These are phyloP conservation scores for Bibio marci DNA, from an alignment of 2,888 invertebrate genomes.

Conservation along the genomic window DNA sequence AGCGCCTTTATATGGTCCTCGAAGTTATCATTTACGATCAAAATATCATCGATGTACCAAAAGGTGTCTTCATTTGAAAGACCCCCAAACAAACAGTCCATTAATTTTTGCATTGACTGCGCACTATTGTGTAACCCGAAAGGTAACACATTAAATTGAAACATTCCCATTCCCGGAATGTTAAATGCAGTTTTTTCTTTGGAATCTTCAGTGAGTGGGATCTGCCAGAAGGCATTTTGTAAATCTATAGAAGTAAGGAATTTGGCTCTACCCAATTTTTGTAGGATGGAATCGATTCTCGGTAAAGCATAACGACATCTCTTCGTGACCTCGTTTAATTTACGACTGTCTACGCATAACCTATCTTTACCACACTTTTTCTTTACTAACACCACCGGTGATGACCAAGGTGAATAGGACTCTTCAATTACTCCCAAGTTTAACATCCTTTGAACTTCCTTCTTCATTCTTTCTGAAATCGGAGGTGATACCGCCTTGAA, in stretches of 20 bases:
- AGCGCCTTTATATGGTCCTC: too few relatives aligned
- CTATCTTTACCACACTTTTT: neutral
- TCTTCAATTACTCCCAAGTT: neutral
- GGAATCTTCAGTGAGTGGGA: conserved; percentile 7
- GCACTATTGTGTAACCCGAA: neutral
- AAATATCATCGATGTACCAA: neutral
- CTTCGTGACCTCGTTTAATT: conserved; percentile 12
- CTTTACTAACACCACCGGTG: neutral
- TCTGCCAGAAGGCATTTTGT: conserved; percentile 8
- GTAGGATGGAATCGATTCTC: conserved; percentile 12
- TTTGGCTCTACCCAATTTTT: conserved; percentile 11
- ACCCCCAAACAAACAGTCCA: too few relatives aligned
- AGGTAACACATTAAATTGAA: neutral
- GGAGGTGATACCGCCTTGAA: neutral
- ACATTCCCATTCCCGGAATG: conserved; percentile 7
- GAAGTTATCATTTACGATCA: neutral
- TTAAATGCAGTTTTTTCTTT: conserved; percentile 11
- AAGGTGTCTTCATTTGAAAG: neutral
- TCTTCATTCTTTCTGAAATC: neutral
- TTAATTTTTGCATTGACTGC: neutral
- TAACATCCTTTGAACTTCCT: neutral
- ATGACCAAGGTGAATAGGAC: neutral
- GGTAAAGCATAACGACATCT: conserved; percentile 14
- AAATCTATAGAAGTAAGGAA: conserved; percentile 14
- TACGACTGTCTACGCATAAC: conserved; percentile 8